These are phyloP conservation scores for Pelobates cultripes DNA, from an alignment of 2,797 vertebrate species.

Conservation along the genomic window DNA sequence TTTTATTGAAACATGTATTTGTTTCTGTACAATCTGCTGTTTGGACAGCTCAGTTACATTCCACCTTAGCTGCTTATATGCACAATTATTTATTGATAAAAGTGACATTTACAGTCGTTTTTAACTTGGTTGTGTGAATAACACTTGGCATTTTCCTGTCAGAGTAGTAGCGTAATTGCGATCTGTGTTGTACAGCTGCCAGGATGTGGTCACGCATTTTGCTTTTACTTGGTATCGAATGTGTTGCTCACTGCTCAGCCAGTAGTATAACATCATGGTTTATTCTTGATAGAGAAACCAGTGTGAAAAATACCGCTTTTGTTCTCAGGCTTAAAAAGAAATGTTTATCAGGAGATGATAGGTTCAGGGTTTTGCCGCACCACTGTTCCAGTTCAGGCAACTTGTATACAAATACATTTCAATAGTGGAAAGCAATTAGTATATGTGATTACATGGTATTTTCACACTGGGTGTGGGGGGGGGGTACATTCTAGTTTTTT, in stretches of 20 bases:
- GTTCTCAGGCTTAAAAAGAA: no score
- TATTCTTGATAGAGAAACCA: no score
- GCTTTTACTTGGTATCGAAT: background rate
- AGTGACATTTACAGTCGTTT: slow-evolving; percentile 16
- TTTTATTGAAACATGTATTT: background rate
- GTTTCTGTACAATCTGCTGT: background rate
- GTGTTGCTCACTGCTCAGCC: background rate
- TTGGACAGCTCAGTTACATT: slow-evolving; percentile 20
- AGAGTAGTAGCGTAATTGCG: background rate
- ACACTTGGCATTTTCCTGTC: slow-evolving; percentile 46
- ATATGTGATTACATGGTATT: no score
- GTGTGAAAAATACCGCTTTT: no score
- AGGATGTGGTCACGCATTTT: background rate
- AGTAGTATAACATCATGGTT: no score
- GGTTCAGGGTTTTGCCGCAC: no score
- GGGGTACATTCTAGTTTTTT: no score
- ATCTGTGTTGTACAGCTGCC: slow-evolving; percentile 1
- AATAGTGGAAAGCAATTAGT: no score
- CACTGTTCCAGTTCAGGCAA: no score
- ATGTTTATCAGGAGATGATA: no score
- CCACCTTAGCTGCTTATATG: slow-evolving; percentile 12
- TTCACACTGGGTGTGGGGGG: no score
- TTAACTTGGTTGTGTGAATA: slow-evolving; percentile 29
- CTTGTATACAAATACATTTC: no score
- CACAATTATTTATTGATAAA: slow-evolving; percentile 31